Evolutionary conservation across 1,140 invertebrate species (phyloP), one percentile per base, ranked within the genome.

Genomic region (Streblospio benedicti): DNA sequence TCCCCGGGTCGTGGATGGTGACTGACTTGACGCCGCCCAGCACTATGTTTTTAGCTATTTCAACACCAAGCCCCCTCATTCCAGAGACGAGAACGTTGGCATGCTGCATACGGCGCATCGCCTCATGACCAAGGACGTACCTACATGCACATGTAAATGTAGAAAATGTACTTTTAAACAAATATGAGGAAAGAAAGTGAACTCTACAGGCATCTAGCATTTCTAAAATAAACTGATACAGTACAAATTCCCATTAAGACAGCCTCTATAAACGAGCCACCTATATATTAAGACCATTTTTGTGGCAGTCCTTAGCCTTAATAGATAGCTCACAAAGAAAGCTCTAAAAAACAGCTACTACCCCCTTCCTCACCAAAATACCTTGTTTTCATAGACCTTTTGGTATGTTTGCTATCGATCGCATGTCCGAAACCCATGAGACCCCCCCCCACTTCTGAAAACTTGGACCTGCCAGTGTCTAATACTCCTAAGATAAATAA

Each of bases 31-130:
- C 95, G 64, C 96, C 96, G 69, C 89, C 91, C 51, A 99, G 83
- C 69, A 98, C 94, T 60, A 99, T 86, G 80, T 99, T 99, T 80
- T 99, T 99, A 0, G 96, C 94, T 59, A 98, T 84, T 82, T 99
- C 97, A 9, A 99, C 88, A 14, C 97, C 97, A 32, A 99, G 83
- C 51, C 95, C 95, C 54, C 89, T 88, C 53, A 99, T 81, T 3
- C 97, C 97, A 6, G 88, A 94, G 53, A 99, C 87, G n/a, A 99
- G 83, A 16, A 99, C 87, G 75, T 94, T 91, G 30, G 93, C 93
- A 52, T 82, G 83, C 30, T 91, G 92, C 94, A 98, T 97, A 50
- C 90, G 85, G 47, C 89, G 87, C 94, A 98, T 98, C 54, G 94
- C 95, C 78, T 97, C 94, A 76, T 97, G 91, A 0, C 95, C 95